Evolutionary conservation across 2,888 invertebrate species (phyloP), one percentile per base, ranked within the genome.

Genomic region (Sussaba pulchella): DNA sequence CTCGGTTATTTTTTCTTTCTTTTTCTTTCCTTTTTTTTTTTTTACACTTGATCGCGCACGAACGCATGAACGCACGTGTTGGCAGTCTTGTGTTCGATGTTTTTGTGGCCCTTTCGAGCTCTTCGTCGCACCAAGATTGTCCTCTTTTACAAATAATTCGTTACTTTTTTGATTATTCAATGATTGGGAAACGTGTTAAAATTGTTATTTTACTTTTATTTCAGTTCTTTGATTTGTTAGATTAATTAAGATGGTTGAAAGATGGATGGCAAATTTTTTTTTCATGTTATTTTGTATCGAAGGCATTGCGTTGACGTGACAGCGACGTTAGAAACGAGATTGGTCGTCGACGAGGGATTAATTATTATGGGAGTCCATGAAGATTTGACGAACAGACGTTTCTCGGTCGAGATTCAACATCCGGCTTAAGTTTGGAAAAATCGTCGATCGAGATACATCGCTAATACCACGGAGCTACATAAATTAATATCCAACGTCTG

Each of bases 341-440:
- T 43, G 2, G 2, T 43, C 6, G 14, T 19, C 6, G 50, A 8
- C 50, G 19, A 66, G 43, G 3, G 43, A 70, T 50, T 50, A 64
- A 19, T 61, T 61, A 71, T 70, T 31, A n/a, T 26, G 61, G 50
- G 36, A 52, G 63, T 73, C 41, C 14, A 43, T 45, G 59, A 21
- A 50, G 64, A 73, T 70, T 77, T 9, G 69, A 63, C 21, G 45
- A 66, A 70, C 73, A 73, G 69, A 74, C 81, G 50, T 74, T 61
- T n/a, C n/a, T 45, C 6, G 24, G 64, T 57, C 73, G 81, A 77
- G 81, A 77, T 81, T 81, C 77, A 31, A 73, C 64, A 73, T 81
- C 73, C 73, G 76, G 73, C 77, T 81, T 70, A 70, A 69, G 47
- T 69, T 61, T 47, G 24, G 17, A 26, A 63, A 17, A 31, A 45